phyloP scores from a whole-genome alignment of 2,113 vertebrate genomes.

The Hemiscyllium ocellatum region DNA sequence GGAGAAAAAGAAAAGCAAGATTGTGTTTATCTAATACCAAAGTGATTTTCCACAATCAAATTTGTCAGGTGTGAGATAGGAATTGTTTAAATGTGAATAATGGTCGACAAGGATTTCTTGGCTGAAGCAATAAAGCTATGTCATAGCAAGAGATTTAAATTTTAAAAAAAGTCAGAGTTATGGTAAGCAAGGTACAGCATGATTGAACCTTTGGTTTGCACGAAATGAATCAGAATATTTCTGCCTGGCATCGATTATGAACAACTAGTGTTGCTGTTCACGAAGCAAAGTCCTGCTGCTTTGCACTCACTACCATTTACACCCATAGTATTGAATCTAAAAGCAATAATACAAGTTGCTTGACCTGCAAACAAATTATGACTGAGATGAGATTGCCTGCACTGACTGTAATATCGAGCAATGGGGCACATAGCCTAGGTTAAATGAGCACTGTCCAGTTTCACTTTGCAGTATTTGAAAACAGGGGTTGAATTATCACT shows the following conservation, averaged over 20 bases:
- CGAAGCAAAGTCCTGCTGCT: not conserved
- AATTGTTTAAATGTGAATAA: conserved; percentile 25
- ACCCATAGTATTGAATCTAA: not conserved
- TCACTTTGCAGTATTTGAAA: not conserved
- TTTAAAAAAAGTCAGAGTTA: not conserved
- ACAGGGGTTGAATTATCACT: not conserved
- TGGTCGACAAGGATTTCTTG: not conserved
- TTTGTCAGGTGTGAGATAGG: not conserved
- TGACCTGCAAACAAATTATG: not conserved
- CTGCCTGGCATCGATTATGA: not conserved
- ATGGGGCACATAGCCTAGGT: not conserved
- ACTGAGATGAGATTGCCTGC: not conserved
- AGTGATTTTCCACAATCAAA: conserved; percentile 25
- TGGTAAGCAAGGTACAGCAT: not conserved
- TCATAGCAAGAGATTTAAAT: not conserved
- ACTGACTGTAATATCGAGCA: conserved; percentile 1
- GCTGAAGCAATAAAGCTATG: not conserved
- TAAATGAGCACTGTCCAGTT: not conserved
- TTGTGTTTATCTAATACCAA: conserved; percentile 12
- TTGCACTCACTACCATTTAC: not conserved
- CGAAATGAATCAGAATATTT: not conserved
- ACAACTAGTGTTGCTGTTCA: not conserved
- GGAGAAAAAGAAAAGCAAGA: conserved; percentile 13
- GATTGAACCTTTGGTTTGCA: not conserved
- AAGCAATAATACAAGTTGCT: conserved; percentile 15